Base-by-base conservation (phyloP, 2,113 vertebrate species). In the Lophotis ruficrista region DNA sequence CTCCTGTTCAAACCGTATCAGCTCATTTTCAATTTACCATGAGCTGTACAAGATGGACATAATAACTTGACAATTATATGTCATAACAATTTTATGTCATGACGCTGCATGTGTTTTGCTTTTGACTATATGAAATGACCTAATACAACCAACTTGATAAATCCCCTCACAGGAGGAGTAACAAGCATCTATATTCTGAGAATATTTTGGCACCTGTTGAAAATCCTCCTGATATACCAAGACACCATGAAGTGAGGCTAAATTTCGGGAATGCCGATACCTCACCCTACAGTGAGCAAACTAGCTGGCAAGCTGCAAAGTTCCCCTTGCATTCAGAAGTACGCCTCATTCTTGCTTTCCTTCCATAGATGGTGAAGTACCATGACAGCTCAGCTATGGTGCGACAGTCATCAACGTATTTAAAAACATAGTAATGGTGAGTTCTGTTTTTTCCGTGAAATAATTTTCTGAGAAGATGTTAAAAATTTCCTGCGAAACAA, bases 141-240 rank as follows among this genome's bases (percentile, higher is more conserved):
- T 71, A 37, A 75, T 19, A 23, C 2, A 86, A 50, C 30, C 5
- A 68, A 51, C 71, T 18, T 60, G 33, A 68, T 24, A 54, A 75
- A 35, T 33, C 30, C 17, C 9, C 14, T 64, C 62, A 45, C 8
- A 68, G 9, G 2, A 8, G 24, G 4, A 69, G 35, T 9, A 64
- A 20, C 5, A 56, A 77, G 24, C 24, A 58, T 24, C 15, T n/a
- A 30, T 0, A 0, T 51, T 58, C 25, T 68, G 43, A 88, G 15
- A 60, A 12, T 56, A 70, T 50, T 88, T 76, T 51, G 21, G 12
- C 33, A 27, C 8, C 30, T 68, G 25, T 37, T 79, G 43, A 66
- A 90, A 84, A 8, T 2, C 10, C 3, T 88, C 6, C 37, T 0
- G 0, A 10, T 30, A 16, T 8, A 51, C 3, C 43, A 77, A 9